These are phyloP conservation scores for Drosophila neutralis DNA, from an alignment of 2,888 invertebrate genomes.

Conservation along the genomic window DNA sequence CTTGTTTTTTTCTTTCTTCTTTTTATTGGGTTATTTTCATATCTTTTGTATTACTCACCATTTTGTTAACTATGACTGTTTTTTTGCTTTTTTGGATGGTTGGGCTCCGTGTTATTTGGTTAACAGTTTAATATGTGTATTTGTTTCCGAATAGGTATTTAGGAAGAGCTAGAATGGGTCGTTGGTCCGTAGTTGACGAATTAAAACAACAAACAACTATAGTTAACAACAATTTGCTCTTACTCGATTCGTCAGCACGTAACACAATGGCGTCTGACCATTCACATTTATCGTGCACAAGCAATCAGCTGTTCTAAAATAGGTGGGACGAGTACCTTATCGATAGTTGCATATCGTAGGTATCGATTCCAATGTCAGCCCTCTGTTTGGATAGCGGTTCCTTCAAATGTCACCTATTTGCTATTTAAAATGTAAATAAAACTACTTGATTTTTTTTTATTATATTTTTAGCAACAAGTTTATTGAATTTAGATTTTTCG, in stretches of 20 bases:
- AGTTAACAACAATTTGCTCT: slow-evolving; percentile 52
- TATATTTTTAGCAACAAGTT: slow-evolving; percentile 83
- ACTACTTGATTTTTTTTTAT: slow-evolving; percentile 25
- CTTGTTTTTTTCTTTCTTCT: slow-evolving; percentile 34
- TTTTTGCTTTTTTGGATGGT: slow-evolving; percentile 27
- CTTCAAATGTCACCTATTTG: background rate
- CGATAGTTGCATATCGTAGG: slow-evolving; percentile 1
- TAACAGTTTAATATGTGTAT: background rate
- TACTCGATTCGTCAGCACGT: slow-evolving; percentile 64
- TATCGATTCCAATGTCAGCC: slow-evolving; percentile 15
- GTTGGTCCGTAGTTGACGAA: slow-evolving; percentile 6
- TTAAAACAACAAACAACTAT: slow-evolving; percentile 15
- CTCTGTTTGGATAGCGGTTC: background rate
- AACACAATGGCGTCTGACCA: slow-evolving; percentile 60
- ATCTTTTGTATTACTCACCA: slow-evolving; percentile 70
- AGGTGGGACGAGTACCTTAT: slow-evolving; percentile 20
- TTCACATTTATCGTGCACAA: slow-evolving; percentile 37
- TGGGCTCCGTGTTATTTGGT: background rate
- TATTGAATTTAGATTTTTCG: slow-evolving; percentile 80
- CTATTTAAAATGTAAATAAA: slow-evolving; percentile 18
- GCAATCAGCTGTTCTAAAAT: slow-evolving; percentile 40
- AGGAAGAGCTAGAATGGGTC: slow-evolving; percentile 10
- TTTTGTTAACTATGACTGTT: slow-evolving; percentile 59
- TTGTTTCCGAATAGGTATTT: slow-evolving; percentile 23
- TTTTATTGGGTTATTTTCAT: slow-evolving; percentile 34